A percentile compares a stretch with the other conserved stretches of the same genome.
These are phyloP conservation scores for Ferdinandea cuprea DNA, from an alignment of 2,888 invertebrate genomes.

Conservation along the genomic window DNA sequence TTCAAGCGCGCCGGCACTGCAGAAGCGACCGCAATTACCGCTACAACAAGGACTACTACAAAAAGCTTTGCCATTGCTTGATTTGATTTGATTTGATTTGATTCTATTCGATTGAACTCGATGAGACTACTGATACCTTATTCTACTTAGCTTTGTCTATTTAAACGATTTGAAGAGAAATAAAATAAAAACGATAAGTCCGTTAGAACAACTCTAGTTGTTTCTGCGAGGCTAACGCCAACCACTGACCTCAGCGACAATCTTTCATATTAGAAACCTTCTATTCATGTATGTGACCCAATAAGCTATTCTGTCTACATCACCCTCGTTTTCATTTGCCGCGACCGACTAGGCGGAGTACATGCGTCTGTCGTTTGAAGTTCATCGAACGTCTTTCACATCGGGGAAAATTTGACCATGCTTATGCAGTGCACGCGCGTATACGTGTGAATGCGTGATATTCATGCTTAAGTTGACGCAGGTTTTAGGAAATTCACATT, in stretches of 20 bases:
- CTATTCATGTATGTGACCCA: constrained; percentile 28
- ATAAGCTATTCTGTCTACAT: constrained; percentile 39
- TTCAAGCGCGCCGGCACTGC: constrained; percentile 47
- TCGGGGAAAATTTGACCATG: constrained; percentile 53
- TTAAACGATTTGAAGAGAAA: constrained; percentile 35
- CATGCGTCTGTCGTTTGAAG: constrained; percentile 46
- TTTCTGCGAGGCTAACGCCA: not conserved
- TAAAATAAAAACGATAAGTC: too few relatives aligned
- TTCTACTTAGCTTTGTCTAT: constrained; percentile 31
- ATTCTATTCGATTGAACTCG: constrained; percentile 18
- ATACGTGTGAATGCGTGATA: constrained; percentile 57
- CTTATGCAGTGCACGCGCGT: constrained; percentile 62
- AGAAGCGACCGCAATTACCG: constrained; percentile 16
- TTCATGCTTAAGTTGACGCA: constrained; percentile 38
- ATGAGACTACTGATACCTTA: constrained; percentile 41
- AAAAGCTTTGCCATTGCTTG: constrained; percentile 47
- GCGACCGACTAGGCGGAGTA: constrained; percentile 30
- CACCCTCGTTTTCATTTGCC: constrained; percentile 31
- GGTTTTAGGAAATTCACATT: constrained; percentile 9
- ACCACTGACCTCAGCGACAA: constrained; percentile 23
- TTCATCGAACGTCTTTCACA: constrained; percentile 60
- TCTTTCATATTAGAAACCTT: constrained; percentile 24
- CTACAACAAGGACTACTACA: constrained; percentile 25
- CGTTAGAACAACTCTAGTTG: not conserved
- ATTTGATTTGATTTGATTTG: too few relatives aligned